Percentiles rank a stretch among this genome's conserved stretches.
Conservation (phyloP, 2,888 invertebrate genomes). For the Hybos culiciformis region DNA sequence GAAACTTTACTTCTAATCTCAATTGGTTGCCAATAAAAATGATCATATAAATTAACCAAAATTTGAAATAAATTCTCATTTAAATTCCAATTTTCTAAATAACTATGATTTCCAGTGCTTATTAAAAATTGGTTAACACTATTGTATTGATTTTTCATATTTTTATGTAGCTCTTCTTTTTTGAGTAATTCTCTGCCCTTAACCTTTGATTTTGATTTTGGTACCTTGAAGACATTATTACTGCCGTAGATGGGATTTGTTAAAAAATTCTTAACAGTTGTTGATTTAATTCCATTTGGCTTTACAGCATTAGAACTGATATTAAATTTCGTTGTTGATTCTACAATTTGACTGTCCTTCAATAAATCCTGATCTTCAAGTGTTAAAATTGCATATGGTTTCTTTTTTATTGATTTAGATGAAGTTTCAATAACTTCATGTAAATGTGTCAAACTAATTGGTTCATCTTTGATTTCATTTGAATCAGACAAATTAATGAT, state of each 20-base stretch:
- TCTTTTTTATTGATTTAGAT: conserved; percentile 26
- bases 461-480: background rate
- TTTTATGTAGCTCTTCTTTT: conserved; percentile 25
- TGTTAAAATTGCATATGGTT: conserved; percentile 25
- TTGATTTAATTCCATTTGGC: conserved; percentile 1
- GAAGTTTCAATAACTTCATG: conserved; percentile 24
- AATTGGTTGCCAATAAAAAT: conserved; percentile 32
- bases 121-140: conserved; percentile 25
- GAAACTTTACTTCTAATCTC: conserved; percentile 37
- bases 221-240: conserved; percentile 1
- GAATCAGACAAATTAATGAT: background rate
- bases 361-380: too few relatives aligned
- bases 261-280: background rate
- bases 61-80: conserved; percentile 29
- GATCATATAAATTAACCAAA: conserved; percentile 31
- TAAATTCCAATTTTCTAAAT: conserved; percentile 4
- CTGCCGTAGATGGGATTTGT: conserved; percentile 6
- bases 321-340: background rate
- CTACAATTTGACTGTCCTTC: too few relatives aligned
- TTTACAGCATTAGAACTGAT: conserved; percentile 9
- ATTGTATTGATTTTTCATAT: conserved; percentile 25
- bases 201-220: conserved; percentile 23
- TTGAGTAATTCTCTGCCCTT: conserved; percentile 26
- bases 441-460: conserved; percentile 24
- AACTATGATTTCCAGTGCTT: background rate